Evolutionary conservation across 1,140 invertebrate genomes (phyloP).

Genomic region (Cydia splendana): DNA sequence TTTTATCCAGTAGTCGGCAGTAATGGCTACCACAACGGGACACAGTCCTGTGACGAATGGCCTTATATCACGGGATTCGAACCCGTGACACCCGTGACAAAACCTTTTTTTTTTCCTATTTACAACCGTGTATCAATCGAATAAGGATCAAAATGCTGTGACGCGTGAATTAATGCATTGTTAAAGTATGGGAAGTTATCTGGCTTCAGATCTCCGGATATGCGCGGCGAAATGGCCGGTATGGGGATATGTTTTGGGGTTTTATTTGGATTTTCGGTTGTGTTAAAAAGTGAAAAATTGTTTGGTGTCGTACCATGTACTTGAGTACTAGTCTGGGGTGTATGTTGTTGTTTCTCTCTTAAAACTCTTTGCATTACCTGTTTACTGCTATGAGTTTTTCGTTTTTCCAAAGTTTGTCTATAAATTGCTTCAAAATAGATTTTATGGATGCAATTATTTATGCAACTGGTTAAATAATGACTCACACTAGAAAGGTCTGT

Average conservation of each 20-base stretch:
- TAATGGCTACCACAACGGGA: not conserved
- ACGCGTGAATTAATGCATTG: not conserved
- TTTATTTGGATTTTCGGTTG: not conserved
- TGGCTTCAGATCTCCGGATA: not conserved
- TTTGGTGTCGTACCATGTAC: not conserved
- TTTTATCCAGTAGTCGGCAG: not conserved
- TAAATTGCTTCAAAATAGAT: too few relatives aligned
- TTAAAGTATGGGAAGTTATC: conserved; percentile 1
- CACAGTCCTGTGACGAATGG: conserved; percentile 24
- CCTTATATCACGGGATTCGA: conserved; percentile 2
- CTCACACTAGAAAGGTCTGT: too few relatives aligned
- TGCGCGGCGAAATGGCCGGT: not conserved
- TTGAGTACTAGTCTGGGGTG: not conserved
- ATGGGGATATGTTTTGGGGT: not conserved
- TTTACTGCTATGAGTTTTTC: too few relatives aligned
- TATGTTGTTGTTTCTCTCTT: not conserved
- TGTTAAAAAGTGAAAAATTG: not conserved
- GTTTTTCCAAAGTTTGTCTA: too few relatives aligned
- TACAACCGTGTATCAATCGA: conserved; percentile 33
- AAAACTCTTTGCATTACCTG: not conserved
- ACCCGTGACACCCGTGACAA: conserved; percentile 6
- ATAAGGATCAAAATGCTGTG: conserved; percentile 39
- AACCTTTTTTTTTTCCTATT: not conserved
- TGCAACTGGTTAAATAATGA: too few relatives aligned
- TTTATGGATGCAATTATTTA: too few relatives aligned